A percentile compares a stretch with the other conserved stretches of the same genome.
phyloP scores from a whole-genome alignment of 1,140 invertebrate species.

The Caerostris extrusa region DNA sequence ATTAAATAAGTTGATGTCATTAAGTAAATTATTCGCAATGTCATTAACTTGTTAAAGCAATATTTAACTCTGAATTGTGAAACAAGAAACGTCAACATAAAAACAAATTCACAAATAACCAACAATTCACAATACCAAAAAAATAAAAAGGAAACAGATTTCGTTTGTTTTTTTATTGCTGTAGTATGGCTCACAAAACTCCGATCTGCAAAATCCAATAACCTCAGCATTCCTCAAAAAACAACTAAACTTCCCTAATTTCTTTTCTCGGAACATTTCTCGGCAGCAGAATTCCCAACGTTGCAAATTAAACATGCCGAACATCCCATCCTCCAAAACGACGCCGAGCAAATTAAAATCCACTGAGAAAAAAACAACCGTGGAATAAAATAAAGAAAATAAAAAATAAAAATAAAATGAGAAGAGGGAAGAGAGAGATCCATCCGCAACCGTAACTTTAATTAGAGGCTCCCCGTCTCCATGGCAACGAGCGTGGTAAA shows the following conservation, averaged over 20 bases:
- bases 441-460: conserved; percentile 40
- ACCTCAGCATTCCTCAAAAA: conserved; percentile 4
- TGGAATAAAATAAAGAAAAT: neutral
- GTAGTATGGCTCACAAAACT: neutral
- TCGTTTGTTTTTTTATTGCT: neutral
- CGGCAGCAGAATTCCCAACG: neutral
- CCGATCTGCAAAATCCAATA: conserved; percentile 24
- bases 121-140: too few relatives aligned
- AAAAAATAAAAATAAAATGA: neutral
- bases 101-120: too few relatives aligned
- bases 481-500: conserved; percentile 35
- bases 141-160: neutral
- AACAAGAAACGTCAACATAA: too few relatives aligned
- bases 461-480: neutral
- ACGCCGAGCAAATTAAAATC: conserved; percentile 41
- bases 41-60: too few relatives aligned
- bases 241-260: conserved; percentile 25
- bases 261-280: conserved; percentile 4
- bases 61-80: too few relatives aligned
- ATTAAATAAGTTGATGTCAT: too few relatives aligned
- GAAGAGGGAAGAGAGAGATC: neutral
- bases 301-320: conserved; percentile 22
- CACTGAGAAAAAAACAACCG: conserved; percentile 25
- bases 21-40: too few relatives aligned
- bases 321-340: neutral